Percentiles rank a stretch among this genome's conserved stretches.
Evolutionary conservation across 1,140 invertebrate genomes (phyloP).

Genomic region (Heterodera schachtii): DNA sequence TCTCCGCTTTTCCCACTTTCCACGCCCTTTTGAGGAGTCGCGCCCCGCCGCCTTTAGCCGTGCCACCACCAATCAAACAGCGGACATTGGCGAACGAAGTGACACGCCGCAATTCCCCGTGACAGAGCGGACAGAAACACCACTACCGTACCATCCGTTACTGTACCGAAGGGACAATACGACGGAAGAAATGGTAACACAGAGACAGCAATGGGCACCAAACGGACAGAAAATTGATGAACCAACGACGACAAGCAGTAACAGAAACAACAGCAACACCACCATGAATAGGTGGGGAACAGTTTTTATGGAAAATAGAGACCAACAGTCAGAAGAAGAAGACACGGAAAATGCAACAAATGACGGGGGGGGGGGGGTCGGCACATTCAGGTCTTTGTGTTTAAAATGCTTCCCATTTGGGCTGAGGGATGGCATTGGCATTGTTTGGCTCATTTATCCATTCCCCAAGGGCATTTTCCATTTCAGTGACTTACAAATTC

Average conservation of each 20-base stretch:
- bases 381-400: no score
- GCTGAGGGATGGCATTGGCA: no score
- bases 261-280: slow-evolving; percentile 17
- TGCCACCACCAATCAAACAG: background rate
- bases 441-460: background rate
- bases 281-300: background rate
- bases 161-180: slow-evolving; percentile 48
- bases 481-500: background rate
- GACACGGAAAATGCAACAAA: no score
- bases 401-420: no score
- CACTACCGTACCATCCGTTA: slow-evolving; percentile 63
- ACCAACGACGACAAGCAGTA: background rate
- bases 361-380: no score
- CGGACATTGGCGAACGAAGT: slow-evolving; percentile 18
- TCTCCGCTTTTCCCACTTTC: background rate
- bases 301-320: background rate
- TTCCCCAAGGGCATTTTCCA: background rate
- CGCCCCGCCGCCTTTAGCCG: background rate
- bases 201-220: background rate
- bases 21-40: background rate
- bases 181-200: background rate
- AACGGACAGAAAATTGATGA: background rate
- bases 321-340: background rate
- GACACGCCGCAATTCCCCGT: slow-evolving; percentile 38
- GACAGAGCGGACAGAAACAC: slow-evolving; percentile 67